These are phyloP conservation scores for Equus quagga DNA, from an alignment of 2,113 vertebrate species.

Conservation along the genomic window DNA sequence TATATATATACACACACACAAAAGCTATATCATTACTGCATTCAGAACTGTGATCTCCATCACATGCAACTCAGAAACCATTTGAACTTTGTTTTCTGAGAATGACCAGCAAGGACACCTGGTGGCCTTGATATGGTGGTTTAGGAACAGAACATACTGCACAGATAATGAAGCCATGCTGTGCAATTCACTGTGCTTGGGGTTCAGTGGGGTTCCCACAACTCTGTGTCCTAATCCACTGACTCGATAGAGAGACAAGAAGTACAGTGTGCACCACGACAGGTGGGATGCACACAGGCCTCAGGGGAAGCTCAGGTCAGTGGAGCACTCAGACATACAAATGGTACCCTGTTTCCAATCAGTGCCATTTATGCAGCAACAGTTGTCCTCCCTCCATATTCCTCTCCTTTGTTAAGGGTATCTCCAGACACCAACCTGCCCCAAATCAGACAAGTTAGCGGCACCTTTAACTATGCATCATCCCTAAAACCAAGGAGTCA, in stretches of 20 bases:
- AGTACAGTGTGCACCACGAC: no score
- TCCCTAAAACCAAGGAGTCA: neutral
- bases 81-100: neutral
- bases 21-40: neutral
- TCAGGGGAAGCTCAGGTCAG: neutral
- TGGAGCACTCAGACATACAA: neutral
- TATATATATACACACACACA: neutral
- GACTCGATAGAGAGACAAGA: neutral
- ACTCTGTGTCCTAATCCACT: neutral
- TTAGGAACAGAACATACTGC: neutral
- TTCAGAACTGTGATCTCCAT: neutral
- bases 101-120: neutral
- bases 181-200: neutral
- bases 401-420: neutral
- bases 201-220: neutral
- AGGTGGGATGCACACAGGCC: neutral
- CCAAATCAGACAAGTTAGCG: neutral
- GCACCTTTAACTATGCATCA: neutral
- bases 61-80: neutral
- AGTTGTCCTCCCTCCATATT: neutral
- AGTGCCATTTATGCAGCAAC: neutral
- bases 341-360: neutral
- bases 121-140: neutral
- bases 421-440: neutral
- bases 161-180: neutral